Evolutionary conservation across 2,888 invertebrate species (phyloP), one percentile per base, ranked within the genome.

Genomic region (Drosophila subquinaria): DNA sequence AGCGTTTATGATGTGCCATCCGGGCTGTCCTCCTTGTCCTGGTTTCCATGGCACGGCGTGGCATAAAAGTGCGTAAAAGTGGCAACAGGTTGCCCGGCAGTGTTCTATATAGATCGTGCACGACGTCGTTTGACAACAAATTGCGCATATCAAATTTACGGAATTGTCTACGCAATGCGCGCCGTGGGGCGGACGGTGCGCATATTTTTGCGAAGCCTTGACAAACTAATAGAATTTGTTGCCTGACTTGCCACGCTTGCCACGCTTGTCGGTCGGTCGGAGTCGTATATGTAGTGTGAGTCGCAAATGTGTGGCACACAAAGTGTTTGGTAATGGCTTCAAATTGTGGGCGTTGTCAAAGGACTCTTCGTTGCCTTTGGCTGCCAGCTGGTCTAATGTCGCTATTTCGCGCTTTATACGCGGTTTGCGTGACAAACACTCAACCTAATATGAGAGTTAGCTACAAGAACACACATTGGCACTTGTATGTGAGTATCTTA

Each of bases 101-200:
- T 62, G 47, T 52, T 42, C 42, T 33, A 38, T 82, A 65, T 68
- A 62, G 71, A 61, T 69, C 64, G 66, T 73, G 68, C 76, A 40
- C 68, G 59, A 64, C 79, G 43, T 78, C 85, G 78, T 82, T 81
- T 80, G 72, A 71, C 73, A 86, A 89, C 88, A 86, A 86, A 86
- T 86, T 86, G 86, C 86, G 88, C 88, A 86, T 86, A 86, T 89
- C 88, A 89, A 86, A 86, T 86, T 86, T 87, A 81, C 88, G 72
- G 72, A 87, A 87, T 84, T 86, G 85, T 84, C 84, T 65, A 45
- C 64, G 57, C 64, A 57, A 20, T 79, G 70, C 40, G 62, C 66
- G 55, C 30, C 59, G 69, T 30, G 57, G 57, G 11, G 59, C 11
- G 35, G 38, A 17, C 11, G 38, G 23, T 40, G 50, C 42, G 52